Conservation (phyloP, 1,140 invertebrate species). For the Drosophila kanapiae region DNA sequence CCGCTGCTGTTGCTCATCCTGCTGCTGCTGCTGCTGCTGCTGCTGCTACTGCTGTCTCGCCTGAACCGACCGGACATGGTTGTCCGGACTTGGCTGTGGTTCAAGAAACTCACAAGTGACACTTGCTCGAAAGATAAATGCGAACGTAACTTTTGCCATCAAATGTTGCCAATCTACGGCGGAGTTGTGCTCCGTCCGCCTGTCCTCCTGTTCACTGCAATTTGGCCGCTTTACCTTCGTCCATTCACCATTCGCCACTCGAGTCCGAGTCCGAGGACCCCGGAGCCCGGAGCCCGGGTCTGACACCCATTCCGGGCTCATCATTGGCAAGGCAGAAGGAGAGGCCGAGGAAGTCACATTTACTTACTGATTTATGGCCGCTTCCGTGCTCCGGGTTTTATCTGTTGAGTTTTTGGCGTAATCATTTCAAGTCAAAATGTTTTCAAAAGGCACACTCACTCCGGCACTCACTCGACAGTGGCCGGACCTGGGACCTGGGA, state of each 20-base stretch:
- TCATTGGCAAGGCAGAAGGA: conserved; percentile 23
- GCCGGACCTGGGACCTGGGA: conserved; percentile 3
- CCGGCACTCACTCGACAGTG: conserved; percentile 13
- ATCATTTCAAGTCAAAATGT: conserved; percentile 80
- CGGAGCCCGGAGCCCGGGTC: neutral
- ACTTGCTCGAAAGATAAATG: conserved; percentile 81
- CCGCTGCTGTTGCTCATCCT: neutral
- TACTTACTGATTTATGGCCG: conserved; percentile 79
- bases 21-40: neutral
- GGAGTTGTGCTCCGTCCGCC: conserved; percentile 28
- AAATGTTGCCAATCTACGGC: conserved; percentile 80
- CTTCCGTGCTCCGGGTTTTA: conserved; percentile 72
- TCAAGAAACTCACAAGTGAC: conserved; percentile 82
- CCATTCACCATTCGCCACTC: conserved; percentile 38
- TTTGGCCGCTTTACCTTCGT: conserved; percentile 30
- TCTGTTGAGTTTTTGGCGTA: conserved; percentile 82
- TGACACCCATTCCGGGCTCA: conserved; percentile 14
- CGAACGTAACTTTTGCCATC: conserved; percentile 80
- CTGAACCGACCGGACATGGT: conserved; percentile 29
- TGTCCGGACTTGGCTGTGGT: conserved; percentile 71
- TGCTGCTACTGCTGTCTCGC: neutral
- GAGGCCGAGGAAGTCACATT: conserved; percentile 66
- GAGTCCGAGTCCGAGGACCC: conserved; percentile 19
- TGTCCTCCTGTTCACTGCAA: conserved; percentile 20
- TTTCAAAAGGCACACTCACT: conserved; percentile 52